Conservation (phyloP, 2,888 invertebrate genomes). For the Agrochola lota region DNA sequence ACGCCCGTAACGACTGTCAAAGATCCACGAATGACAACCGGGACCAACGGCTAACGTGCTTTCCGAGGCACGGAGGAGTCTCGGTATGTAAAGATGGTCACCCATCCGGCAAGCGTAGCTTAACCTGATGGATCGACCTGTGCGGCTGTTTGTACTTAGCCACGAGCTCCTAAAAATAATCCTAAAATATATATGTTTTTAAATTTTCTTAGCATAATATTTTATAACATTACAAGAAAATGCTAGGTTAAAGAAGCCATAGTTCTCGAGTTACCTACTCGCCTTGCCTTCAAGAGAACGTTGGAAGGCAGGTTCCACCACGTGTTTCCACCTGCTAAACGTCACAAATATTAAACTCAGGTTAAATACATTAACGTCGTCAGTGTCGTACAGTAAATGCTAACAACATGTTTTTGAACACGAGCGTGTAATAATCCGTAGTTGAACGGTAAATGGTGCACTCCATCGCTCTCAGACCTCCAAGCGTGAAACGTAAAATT, state of each 20-base stretch:
- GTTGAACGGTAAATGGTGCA: conserved; percentile 52
- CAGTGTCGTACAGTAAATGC: conserved; percentile 14
- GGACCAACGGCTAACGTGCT: too few relatives aligned
- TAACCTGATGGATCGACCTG: too few relatives aligned
- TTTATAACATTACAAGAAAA: not conserved
- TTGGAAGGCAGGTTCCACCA: conserved; percentile 14
- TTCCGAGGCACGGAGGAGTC: too few relatives aligned
- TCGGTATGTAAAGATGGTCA: too few relatives aligned
- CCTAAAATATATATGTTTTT: not conserved
- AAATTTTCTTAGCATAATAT: not conserved
- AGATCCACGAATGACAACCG: too few relatives aligned
- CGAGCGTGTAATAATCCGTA: conserved; percentile 45
- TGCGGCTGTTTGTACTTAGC: too few relatives aligned
- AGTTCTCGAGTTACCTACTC: conserved; percentile 2
- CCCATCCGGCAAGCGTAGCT: too few relatives aligned
- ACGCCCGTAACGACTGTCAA: too few relatives aligned
- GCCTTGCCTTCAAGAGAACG: conserved; percentile 1
- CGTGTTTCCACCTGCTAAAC: conserved; percentile 16
- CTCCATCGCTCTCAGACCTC: conserved; percentile 25
- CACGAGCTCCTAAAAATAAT: too few relatives aligned
- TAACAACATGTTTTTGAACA: conserved; percentile 42
- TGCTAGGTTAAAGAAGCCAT: conserved; percentile 37
- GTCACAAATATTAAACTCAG: conserved; percentile 33
- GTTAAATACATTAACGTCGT: conserved; percentile 31
- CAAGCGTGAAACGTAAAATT: conserved; percentile 44